These are phyloP conservation scores for Nesogale talazaci DNA, from an alignment of 2,113 vertebrate species.

Conservation along the genomic window DNA sequence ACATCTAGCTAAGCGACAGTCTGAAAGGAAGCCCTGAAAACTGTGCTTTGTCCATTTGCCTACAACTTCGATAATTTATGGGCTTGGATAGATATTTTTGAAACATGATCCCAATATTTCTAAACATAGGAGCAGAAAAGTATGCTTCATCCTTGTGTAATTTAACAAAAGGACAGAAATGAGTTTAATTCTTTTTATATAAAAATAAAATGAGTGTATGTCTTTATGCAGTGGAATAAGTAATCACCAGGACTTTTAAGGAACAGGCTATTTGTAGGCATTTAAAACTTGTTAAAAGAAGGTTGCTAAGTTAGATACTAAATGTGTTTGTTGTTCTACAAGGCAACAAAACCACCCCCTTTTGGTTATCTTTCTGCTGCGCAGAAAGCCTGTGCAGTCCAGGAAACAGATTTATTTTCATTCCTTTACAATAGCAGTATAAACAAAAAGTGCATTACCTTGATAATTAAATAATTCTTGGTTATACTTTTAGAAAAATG, in stretches of 20 bases:
- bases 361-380: neutral
- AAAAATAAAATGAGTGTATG: neutral
- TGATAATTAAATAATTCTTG: neutral
- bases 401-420: slow-evolving; percentile 3
- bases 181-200: slow-evolving; percentile 14
- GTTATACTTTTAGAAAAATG: neutral
- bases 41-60: neutral
- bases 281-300: slow-evolving; percentile 22
- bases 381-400: neutral
- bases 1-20: neutral
- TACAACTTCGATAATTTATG: neutral
- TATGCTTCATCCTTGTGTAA: neutral
- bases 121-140: neutral
- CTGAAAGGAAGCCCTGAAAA: neutral
- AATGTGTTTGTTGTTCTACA: neutral
- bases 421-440: neutral
- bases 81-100: neutral
- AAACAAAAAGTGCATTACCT: neutral
- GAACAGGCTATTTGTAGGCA: neutral
- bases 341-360: neutral
- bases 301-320: neutral
- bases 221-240: neutral
- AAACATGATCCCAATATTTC: neutral
- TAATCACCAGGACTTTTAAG: neutral
- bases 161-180: neutral